phyloP scores from a whole-genome alignment of 1,140 invertebrate species.

The Zaprionus vittiger region DNA sequence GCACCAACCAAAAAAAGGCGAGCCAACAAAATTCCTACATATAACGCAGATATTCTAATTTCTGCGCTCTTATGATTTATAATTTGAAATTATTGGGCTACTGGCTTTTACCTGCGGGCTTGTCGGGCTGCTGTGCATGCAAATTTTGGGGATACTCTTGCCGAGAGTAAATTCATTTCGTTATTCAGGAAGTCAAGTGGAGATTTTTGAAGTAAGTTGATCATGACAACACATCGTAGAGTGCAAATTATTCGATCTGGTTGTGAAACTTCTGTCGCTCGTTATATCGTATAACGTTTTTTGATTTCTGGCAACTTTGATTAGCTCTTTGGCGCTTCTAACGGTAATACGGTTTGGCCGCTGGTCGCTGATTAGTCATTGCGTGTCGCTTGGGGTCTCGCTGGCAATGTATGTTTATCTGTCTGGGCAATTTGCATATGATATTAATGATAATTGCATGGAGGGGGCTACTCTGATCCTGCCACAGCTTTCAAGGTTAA shows the following conservation, averaged over 20 bases:
- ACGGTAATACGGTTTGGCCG: constrained; percentile 61
- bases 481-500: constrained; percentile 58
- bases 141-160: constrained; percentile 48
- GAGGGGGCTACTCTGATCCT: not conserved
- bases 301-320: constrained; percentile 13
- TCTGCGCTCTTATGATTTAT: constrained; percentile 72
- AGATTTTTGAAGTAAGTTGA: not conserved
- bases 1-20: constrained; percentile 6
- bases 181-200: not conserved
- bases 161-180: not conserved
- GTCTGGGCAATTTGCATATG: constrained; percentile 76
- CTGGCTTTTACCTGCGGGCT: constrained; percentile 61
- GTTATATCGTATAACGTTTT: not conserved
- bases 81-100: constrained; percentile 79
- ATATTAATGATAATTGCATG: constrained; percentile 43
- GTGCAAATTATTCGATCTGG: not conserved
- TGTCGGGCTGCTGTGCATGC: constrained; percentile 47
- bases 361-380: constrained; percentile 32
- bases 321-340: constrained; percentile 61
- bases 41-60: constrained; percentile 68
- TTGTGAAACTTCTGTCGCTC: not conserved
- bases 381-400: constrained; percentile 22
- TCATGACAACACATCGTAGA: not conserved
- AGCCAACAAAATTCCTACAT: constrained; percentile 23
- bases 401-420: constrained; percentile 70